Evolutionary conservation across 1,140 invertebrate genomes (phyloP), one percentile per base, ranked within the genome.

Genomic region (Chrysopa pallens): DNA sequence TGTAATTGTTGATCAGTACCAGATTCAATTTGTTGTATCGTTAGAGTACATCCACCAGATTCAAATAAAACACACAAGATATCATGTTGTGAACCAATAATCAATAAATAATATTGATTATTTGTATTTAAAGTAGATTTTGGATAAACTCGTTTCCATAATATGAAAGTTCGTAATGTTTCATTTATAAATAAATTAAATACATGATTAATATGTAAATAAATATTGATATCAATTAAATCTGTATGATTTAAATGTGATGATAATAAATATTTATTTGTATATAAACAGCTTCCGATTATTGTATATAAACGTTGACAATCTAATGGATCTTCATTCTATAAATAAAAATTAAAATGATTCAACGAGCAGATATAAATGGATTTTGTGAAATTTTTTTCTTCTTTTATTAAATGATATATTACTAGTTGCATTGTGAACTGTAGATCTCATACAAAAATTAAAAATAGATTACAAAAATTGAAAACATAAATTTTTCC

Each of bases 301-400:
- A 86, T 76, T 11, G 78, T 81, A 51, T 81, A 84, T 12, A 84
- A 59, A 36, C 80, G 62, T 66, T 84, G 80, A 50, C 78, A 82
- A 51, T 80, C 77, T 55, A 82, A 66, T 1, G 78, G 73, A 57
- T 84, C 78, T 58, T 84, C 78, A 54, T 78, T 83, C 77, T 80
- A 56, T 15, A 67, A 63, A 31, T 44, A 42, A 46, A 40, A 51
- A 4, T n/a, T 28, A 40, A 6, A 40, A 8, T 6, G 7, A 27
- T 41, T 29, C 12, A 41, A 4, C 8, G 17, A 27, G 29, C n/a
- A n/a, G n/a, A n/a, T n/a, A n/a, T n/a, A n/a, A n/a, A n/a, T n/a
- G n/a, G n/a, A n/a, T n/a, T n/a, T n/a, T n/a, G n/a, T n/a, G n/a
- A n/a, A n/a, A n/a, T n/a, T n/a, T n/a, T n/a, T n/a, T n/a, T n/a